These are phyloP conservation scores for Phallusia fumigata DNA, from an alignment of 23 tunicate genomes.

Conservation along the genomic window DNA sequence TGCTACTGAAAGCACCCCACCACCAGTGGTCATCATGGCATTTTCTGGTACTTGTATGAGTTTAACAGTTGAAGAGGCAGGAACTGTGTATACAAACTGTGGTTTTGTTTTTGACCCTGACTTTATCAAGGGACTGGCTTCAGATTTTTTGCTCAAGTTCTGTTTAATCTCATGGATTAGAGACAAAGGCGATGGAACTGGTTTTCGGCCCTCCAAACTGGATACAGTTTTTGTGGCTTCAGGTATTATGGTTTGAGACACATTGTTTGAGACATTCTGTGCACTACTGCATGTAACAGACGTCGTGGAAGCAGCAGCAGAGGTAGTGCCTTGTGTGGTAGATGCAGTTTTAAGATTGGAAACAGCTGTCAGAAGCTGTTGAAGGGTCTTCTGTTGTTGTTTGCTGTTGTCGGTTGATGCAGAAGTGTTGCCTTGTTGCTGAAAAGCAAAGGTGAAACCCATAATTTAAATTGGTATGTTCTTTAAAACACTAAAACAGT, in stretches of 20 bases:
- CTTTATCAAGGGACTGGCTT: not conserved
- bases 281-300: not conserved
- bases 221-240: not conserved
- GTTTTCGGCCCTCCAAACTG: not conserved
- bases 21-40: constrained; percentile 28
- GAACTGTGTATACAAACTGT: constrained; percentile 24
- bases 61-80: constrained; percentile 9
- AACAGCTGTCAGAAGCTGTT: constrained; percentile 39
- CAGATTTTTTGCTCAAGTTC: constrained; percentile 54
- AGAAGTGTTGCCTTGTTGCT: constrained; percentile 4
- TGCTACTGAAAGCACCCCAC: not conserved
- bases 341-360: constrained; percentile 31
- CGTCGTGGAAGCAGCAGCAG: not conserved
- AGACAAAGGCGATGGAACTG: constrained; percentile 49
- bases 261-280: not conserved
- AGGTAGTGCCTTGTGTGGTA: not conserved
- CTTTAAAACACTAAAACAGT: too few species aligned
- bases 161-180: constrained; percentile 79
- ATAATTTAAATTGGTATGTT: too few species aligned
- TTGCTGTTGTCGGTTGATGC: constrained; percentile 3
- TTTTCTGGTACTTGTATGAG: not conserved
- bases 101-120: not conserved
- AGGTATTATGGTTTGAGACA: not conserved
- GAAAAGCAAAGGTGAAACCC: not conserved
- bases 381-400: constrained; percentile 53